Conservation (phyloP, 1,140 invertebrate genomes). For the Drosophila hydei region DNA sequence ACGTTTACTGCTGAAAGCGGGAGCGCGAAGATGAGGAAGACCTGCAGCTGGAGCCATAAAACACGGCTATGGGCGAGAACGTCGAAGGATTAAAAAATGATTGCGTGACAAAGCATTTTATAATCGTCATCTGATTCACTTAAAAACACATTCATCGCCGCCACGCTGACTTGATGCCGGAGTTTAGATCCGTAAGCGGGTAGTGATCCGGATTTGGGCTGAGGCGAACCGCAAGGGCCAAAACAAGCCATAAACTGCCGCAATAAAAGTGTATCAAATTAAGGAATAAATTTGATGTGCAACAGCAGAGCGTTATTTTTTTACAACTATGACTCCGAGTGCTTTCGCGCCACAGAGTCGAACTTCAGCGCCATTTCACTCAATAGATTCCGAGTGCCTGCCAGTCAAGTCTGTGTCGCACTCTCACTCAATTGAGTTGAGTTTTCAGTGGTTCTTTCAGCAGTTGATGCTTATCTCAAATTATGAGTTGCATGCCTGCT, state of each 20-base stretch:
- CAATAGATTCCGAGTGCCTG: conserved; percentile 20
- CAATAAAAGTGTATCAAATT: conserved; percentile 81
- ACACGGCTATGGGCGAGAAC: conserved; percentile 51
- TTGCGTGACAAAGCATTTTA: conserved; percentile 82
- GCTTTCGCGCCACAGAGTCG: conserved; percentile 11
- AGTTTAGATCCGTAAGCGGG: background rate
- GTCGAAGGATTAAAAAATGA: conserved; percentile 80
- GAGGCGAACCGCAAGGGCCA: conserved; percentile 63
- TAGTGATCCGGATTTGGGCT: conserved; percentile 35
- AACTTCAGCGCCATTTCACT: conserved; percentile 8
- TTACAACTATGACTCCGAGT: conserved; percentile 28
- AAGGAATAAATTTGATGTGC: conserved; percentile 70
- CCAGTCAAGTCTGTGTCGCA: conserved; percentile 1
- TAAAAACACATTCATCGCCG: conserved; percentile 68
- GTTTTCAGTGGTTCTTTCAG: no score
- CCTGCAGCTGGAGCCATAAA: conserved; percentile 44
- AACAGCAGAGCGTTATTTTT: conserved; percentile 23
- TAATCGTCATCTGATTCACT: conserved; percentile 71
- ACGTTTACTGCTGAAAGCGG: background rate
- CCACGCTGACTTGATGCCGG: background rate
- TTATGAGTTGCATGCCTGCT: conserved; percentile 22
- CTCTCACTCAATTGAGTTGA: conserved; percentile 16
- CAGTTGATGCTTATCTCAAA: conserved; percentile 4
- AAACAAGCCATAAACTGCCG: conserved; percentile 72
- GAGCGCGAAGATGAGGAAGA: background rate